Conservation (phyloP, 1,140 invertebrate genomes). For the Cardiocondyla obscurior region DNA sequence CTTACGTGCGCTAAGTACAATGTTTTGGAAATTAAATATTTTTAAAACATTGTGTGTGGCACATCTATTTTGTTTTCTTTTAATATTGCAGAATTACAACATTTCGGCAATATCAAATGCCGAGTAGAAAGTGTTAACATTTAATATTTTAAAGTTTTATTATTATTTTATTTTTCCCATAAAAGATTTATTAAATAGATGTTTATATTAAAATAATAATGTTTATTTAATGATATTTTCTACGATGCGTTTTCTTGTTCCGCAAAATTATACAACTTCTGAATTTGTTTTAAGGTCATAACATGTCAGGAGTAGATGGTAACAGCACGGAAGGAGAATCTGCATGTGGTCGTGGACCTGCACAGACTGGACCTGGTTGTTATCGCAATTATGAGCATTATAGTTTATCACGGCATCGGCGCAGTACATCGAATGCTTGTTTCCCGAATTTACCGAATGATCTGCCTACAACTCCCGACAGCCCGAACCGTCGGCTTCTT, state of each 20-base stretch:
- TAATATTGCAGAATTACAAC: no score
- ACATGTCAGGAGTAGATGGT: slow-evolving; percentile 94
- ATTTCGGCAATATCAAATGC: no score
- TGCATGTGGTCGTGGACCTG: slow-evolving; percentile 87
- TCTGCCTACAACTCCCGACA: slow-evolving; percentile 80
- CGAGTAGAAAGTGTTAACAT: no score
- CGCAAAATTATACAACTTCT: slow-evolving; percentile 28
- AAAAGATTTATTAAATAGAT: neutral
- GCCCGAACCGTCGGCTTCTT: slow-evolving; percentile 83
- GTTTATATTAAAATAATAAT: neutral
- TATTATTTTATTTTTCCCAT: no score
- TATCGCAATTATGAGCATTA: slow-evolving; percentile 94
- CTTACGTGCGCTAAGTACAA: no score
- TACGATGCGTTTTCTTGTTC: neutral
- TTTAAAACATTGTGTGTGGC: no score
- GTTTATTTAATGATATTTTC: neutral
- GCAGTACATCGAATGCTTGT: slow-evolving; percentile 85
- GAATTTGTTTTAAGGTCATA: slow-evolving; percentile 88
- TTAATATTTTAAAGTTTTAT: no score
- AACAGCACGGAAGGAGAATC: slow-evolving; percentile 93
- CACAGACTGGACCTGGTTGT: slow-evolving; percentile 91
- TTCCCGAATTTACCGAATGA: slow-evolving; percentile 86
- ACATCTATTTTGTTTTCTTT: no score
- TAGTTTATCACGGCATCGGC: slow-evolving; percentile 85
- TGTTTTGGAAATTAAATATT: no score